Evolutionary conservation across 2,797 vertebrate species (phyloP).

Genomic region (Channallabes apus): DNA sequence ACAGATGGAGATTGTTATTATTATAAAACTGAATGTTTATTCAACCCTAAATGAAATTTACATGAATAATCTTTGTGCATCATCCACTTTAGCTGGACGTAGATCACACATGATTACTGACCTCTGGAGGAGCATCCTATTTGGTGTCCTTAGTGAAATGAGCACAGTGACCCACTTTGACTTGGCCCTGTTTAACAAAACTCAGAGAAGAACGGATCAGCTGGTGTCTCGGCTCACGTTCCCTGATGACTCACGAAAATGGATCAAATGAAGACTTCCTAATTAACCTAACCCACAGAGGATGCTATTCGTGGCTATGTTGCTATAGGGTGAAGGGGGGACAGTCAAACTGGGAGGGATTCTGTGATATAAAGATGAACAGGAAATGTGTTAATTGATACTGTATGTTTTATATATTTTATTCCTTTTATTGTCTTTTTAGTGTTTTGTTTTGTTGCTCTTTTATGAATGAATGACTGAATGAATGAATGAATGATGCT

Average conservation of each 20-base stretch:
- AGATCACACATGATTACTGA: not conserved
- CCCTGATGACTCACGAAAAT: slow-evolving; percentile 71
- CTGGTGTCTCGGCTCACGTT: slow-evolving; percentile 65
- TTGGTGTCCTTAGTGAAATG: slow-evolving; percentile 42
- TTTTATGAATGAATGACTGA: not conserved
- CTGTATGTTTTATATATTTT: not conserved
- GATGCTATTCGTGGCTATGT: slow-evolving; percentile 45
- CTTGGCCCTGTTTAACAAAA: slow-evolving; percentile 69
- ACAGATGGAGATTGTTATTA: not conserved
- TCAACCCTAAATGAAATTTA: not conserved
- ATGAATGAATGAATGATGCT: not conserved
- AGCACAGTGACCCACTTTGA: slow-evolving; percentile 70
- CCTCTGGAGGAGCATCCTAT: slow-evolving; percentile 27
- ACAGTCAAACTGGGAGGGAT: not conserved
- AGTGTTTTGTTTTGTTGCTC: not conserved
- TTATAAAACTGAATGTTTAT: slow-evolving; percentile 5
- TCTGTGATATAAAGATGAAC: slow-evolving; percentile 9
- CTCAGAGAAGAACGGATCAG: slow-evolving; percentile 69
- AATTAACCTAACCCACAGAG: slow-evolving; percentile 72
- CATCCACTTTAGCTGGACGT: not conserved
- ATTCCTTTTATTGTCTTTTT: not conserved
- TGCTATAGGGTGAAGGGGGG: slow-evolving; percentile 17
- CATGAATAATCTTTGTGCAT: not conserved
- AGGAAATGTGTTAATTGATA: not conserved
- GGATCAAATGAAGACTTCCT: slow-evolving; percentile 70